A percentile compares a stretch with the other conserved stretches of the same genome.
phyloP scores from a whole-genome alignment of 1,140 invertebrate species.

The Bombus superbus region DNA sequence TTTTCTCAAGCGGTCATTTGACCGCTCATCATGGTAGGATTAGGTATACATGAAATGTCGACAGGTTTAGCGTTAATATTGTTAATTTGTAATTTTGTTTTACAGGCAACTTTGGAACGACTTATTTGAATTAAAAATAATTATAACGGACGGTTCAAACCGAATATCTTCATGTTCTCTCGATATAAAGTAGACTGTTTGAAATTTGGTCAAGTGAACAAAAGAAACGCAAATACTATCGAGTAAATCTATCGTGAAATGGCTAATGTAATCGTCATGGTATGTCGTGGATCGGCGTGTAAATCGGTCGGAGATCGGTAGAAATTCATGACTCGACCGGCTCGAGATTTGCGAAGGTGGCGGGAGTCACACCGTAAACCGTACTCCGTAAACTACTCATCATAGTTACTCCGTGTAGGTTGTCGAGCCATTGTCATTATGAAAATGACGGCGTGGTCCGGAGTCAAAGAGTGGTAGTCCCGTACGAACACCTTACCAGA shows the following conservation, averaged over 20 bases:
- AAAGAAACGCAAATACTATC: too few relatives aligned
- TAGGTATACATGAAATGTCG: too few relatives aligned
- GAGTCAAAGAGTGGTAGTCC: slow-evolving; percentile 60
- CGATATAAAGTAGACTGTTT: too few relatives aligned
- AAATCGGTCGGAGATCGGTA: slow-evolving; percentile 19
- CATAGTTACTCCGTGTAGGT: slow-evolving; percentile 63
- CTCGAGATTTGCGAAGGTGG: slow-evolving; percentile 66
- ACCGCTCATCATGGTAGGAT: too few relatives aligned
- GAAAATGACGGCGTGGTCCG: slow-evolving; percentile 69
- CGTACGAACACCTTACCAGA: slow-evolving; percentile 46
- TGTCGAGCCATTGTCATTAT: slow-evolving; percentile 71
- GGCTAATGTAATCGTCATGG: slow-evolving; percentile 40
- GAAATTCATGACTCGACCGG: slow-evolving; percentile 39
- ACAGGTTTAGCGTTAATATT: too few relatives aligned
- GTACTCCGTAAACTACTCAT: slow-evolving; percentile 65
- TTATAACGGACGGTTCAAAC: too few relatives aligned
- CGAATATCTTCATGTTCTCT: too few relatives aligned
- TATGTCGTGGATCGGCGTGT: slow-evolving; percentile 22
- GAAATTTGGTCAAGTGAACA: too few relatives aligned
- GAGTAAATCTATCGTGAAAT: background rate
- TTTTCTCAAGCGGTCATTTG: too few relatives aligned
- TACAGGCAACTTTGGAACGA: too few relatives aligned
- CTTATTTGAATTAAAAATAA: too few relatives aligned
- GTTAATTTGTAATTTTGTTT: too few relatives aligned
- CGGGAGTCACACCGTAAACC: slow-evolving; percentile 56